Evolutionary conservation across 2,888 invertebrate species (phyloP).

Genomic region (Syrista parreyssii): DNA sequence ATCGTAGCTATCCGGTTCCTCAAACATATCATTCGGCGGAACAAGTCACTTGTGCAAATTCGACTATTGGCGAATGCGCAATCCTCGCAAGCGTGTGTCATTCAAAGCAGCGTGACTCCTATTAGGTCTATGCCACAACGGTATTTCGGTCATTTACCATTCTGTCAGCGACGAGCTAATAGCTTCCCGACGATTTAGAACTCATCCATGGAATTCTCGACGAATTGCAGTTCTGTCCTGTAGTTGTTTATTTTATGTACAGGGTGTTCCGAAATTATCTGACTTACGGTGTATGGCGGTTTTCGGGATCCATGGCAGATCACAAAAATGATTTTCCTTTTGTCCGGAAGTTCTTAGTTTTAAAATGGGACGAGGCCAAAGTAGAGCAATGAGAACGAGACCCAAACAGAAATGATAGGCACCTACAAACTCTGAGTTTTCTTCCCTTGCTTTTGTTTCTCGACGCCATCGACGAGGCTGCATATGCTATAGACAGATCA

Average conservation of each 20-base stretch:
- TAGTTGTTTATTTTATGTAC: neutral
- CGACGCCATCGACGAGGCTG: too few species aligned
- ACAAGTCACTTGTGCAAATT: neutral
- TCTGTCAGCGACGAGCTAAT: neutral
- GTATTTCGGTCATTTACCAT: neutral
- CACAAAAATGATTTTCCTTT: too few species aligned
- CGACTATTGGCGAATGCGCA: neutral
- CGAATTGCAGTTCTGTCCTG: neutral
- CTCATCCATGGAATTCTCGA: neutral
- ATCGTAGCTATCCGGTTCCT: neutral
- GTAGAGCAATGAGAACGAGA: too few species aligned
- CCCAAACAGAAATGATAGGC: too few species aligned
- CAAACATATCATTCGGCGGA: neutral
- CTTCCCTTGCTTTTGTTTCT: too few species aligned
- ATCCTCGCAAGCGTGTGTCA: neutral
- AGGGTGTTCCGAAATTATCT: too few species aligned
- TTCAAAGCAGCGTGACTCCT: neutral
- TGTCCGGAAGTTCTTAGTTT: too few species aligned
- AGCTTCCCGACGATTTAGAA: neutral
- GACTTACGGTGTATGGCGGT: too few species aligned
- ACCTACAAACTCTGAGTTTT: too few species aligned
- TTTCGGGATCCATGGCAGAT: too few species aligned
- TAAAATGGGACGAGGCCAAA: too few species aligned
- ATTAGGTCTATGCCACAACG: neutral
- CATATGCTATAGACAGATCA: too few species aligned